Percentiles rank a stretch among this genome's conserved stretches.
Evolutionary conservation across 2,113 vertebrate genomes (phyloP).

Genomic region (Rostratula benghalensis): DNA sequence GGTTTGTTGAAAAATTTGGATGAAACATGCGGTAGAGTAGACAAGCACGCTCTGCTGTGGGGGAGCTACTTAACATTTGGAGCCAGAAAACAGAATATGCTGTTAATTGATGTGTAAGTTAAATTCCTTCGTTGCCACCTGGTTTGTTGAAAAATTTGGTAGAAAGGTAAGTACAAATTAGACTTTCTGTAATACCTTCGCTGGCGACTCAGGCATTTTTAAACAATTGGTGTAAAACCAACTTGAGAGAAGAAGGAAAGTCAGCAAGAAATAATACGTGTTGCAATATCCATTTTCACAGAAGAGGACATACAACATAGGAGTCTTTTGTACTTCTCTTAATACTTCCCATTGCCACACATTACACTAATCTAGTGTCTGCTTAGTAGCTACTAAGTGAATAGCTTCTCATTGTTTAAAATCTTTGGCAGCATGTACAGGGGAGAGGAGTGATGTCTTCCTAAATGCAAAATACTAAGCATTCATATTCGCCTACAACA

Average conservation of each 20-base stretch:
- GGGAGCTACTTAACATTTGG: background rate
- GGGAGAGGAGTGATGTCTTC: background rate
- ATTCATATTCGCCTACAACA: background rate
- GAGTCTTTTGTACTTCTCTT: background rate
- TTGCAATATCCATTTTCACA: background rate
- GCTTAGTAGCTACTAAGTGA: background rate
- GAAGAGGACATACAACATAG: rapidly evolving
- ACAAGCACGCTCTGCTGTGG: background rate
- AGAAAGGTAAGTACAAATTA: background rate
- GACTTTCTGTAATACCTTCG: background rate
- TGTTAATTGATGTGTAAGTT: background rate
- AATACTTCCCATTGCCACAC: background rate
- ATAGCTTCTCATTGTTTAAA: background rate
- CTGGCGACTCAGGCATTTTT: background rate
- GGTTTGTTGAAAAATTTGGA: background rate
- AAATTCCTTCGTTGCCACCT: background rate
- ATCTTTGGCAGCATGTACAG: background rate
- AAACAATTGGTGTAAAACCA: background rate
- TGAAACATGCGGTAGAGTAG: background rate
- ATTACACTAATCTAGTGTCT: background rate
- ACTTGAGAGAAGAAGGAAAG: background rate
- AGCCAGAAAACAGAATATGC: background rate
- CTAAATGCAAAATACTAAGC: background rate
- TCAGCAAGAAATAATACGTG: background rate
- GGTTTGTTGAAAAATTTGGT: background rate